Evolutionary conservation across 2,888 invertebrate genomes (phyloP).

Genomic region (Drosophila helvetica): DNA sequence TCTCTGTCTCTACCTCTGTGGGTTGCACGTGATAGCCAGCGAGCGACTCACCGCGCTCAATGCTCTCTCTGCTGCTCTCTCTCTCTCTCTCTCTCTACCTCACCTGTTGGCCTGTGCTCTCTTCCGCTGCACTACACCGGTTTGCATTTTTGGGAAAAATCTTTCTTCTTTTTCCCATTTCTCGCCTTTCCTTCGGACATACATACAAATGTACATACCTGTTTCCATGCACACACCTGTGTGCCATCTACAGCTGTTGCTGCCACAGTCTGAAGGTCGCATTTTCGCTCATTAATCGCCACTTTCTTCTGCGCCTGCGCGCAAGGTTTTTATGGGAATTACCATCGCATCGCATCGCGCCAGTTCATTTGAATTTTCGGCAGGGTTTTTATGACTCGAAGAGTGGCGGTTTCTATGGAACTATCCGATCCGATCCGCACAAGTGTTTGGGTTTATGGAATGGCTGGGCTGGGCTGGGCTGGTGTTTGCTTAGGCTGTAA

Average conservation of each 20-base stretch:
- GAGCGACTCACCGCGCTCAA: neutral
- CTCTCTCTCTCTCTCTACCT: slow-evolving; percentile 17
- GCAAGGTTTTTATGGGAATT: slow-evolving; percentile 36
- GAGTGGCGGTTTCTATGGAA: neutral
- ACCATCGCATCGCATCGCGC: slow-evolving; percentile 14
- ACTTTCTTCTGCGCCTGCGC: slow-evolving; percentile 72
- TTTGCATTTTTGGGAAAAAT: slow-evolving; percentile 68
- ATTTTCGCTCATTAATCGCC: slow-evolving; percentile 75
- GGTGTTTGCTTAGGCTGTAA: neutral
- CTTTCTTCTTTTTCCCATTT: slow-evolving; percentile 50
- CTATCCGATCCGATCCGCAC: neutral
- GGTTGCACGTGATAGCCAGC: neutral
- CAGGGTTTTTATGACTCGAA: slow-evolving; percentile 4
- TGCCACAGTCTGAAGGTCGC: slow-evolving; percentile 68
- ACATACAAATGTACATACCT: too few species aligned
- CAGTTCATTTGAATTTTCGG: slow-evolving; percentile 57
- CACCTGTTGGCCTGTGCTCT: slow-evolving; percentile 25
- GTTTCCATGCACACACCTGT: slow-evolving; percentile 60
- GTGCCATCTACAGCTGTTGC: slow-evolving; percentile 26
- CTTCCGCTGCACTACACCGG: slow-evolving; percentile 54
- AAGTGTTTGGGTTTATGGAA: neutral
- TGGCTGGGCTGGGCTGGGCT: too few species aligned
- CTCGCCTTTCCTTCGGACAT: slow-evolving; percentile 20
- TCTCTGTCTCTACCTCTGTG: slow-evolving; percentile 10
- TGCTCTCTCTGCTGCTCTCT: slow-evolving; percentile 19